Percentiles rank a stretch among this genome's conserved stretches.
Evolutionary conservation across 1,140 invertebrate genomes (phyloP).

Genomic region (Diprion similis): DNA sequence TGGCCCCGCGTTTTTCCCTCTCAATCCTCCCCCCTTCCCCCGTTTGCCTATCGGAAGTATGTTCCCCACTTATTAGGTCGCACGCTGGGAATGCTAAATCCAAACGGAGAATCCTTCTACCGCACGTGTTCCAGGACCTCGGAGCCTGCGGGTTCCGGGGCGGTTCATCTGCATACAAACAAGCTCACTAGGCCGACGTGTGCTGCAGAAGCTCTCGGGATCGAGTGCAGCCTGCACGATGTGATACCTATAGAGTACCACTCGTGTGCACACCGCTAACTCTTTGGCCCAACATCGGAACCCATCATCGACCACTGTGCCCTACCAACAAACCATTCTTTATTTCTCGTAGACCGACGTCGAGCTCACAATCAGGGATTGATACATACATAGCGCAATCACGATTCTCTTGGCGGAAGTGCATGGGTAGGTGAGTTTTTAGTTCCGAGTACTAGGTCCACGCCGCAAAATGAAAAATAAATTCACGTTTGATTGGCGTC

Average conservation of each 20-base stretch:
- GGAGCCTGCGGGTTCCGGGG: not conserved
- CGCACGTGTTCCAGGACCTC: not conserved
- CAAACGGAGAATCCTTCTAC: not conserved
- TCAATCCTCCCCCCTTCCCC: not conserved
- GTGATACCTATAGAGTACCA: not conserved
- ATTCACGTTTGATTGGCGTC: no score
- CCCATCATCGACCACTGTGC: not conserved
- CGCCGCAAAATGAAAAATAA: no score
- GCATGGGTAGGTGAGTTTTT: no score
- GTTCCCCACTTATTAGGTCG: slow-evolving; percentile 7
- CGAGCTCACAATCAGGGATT: not conserved
- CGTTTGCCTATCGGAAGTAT: not conserved
- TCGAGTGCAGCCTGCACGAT: not conserved
- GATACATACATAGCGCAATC: no score
- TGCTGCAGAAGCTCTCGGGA: not conserved
- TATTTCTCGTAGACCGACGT: not conserved
- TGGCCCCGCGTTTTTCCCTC: not conserved
- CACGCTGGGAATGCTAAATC: slow-evolving; percentile 7
- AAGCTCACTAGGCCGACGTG: slow-evolving; percentile 2
- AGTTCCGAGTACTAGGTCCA: no score
- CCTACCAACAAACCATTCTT: not conserved
- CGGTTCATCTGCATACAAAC: slow-evolving; percentile 3
- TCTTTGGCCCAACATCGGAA: slow-evolving; percentile 1
- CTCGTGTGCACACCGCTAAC: slow-evolving; percentile 2
- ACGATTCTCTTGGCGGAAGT: no score